A percentile compares a stretch with the other conserved stretches of the same genome.
Conservation (phyloP, 1,140 invertebrate genomes). For the Adelges cooleyi region DNA sequence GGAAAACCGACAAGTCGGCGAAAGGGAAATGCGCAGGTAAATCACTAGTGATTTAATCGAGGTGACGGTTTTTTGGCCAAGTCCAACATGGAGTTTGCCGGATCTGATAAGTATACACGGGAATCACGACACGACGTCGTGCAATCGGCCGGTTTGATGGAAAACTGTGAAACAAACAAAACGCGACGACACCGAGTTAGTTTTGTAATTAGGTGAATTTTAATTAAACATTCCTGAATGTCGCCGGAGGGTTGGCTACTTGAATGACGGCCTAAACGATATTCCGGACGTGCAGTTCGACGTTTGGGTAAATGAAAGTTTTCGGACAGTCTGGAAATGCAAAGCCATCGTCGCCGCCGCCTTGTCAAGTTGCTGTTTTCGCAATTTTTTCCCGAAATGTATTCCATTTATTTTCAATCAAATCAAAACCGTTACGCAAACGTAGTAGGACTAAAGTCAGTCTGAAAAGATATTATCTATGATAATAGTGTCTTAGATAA, state of each 20-base stretch:
- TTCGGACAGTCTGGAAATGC: constrained; percentile 16
- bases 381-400: too few relatives aligned
- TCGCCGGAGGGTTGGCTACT: neutral
- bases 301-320: constrained; percentile 22
- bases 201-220: constrained; percentile 28
- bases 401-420: too few relatives aligned
- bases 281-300: constrained; percentile 18
- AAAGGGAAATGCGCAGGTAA: too few relatives aligned
- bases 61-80: too few relatives aligned
- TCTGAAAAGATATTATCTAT: too few relatives aligned
- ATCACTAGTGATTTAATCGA: too few relatives aligned
- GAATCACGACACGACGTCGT: neutral
- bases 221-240: constrained; percentile 26
- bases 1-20: too few relatives aligned
- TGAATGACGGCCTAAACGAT: constrained; percentile 25
- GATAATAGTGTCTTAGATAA: too few relatives aligned
- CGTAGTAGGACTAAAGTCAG: too few relatives aligned
- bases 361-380: neutral
- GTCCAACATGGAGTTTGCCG: too few relatives aligned
- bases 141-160: neutral
- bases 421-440: too few relatives aligned
- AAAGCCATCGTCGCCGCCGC: too few relatives aligned
- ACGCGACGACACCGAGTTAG: neutral
- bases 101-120: neutral
- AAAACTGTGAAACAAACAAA: neutral